Percentiles rank a stretch among this genome's conserved stretches.
Evolutionary conservation across 2,888 invertebrate genomes (phyloP).

Genomic region (Nezara viridula): DNA sequence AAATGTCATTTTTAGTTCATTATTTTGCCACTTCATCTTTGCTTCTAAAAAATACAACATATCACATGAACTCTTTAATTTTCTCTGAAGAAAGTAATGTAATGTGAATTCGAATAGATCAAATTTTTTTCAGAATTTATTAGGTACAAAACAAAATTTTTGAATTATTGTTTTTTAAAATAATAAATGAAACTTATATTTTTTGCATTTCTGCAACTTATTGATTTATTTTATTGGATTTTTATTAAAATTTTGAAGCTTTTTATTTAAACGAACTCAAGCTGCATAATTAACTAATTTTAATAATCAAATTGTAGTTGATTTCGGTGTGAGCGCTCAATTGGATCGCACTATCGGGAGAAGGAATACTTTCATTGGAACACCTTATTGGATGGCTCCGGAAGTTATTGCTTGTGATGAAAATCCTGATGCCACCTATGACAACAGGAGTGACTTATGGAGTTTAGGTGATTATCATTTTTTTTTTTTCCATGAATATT

Average conservation of each 20-base stretch:
- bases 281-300: not conserved
- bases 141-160: too few species aligned
- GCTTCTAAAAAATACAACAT: too few species aligned
- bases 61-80: too few species aligned
- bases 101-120: too few species aligned
- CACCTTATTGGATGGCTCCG: constrained; percentile 99
- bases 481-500: not conserved
- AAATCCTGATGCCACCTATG: constrained; percentile 99
- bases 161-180: too few species aligned
- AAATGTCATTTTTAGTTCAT: not conserved
- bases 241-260: not conserved
- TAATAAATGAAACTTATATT: too few species aligned
- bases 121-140: too few species aligned
- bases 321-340: constrained; percentile 99
- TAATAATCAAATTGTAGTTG: constrained; percentile 76
- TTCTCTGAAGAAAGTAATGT: too few species aligned
- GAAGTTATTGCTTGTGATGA: constrained; percentile 99
- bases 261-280: not conserved
- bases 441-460: constrained; percentile 90
- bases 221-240: not conserved
- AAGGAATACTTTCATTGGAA: constrained; percentile 98
- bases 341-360: constrained; percentile 98
- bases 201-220: too few species aligned
- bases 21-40: too few species aligned
- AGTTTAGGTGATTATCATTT: constrained; percentile 65